Evolutionary conservation across 2,797 vertebrate species (phyloP).

Genomic region (Myripristis jacobus): DNA sequence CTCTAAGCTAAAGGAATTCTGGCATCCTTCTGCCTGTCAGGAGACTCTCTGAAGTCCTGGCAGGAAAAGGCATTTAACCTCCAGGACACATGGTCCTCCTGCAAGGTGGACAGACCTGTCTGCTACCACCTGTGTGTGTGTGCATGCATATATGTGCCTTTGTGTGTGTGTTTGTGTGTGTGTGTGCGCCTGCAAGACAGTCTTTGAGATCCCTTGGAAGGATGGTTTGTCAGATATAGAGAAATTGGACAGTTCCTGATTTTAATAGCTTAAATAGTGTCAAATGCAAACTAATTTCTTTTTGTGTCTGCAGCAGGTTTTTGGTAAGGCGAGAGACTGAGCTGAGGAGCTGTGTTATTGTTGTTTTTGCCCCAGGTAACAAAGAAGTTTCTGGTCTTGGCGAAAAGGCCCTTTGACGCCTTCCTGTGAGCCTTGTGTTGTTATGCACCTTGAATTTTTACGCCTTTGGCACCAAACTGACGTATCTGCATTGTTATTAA

Average conservation of each 20-base stretch:
- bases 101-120: slow-evolving; percentile 65
- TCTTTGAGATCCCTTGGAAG: background rate
- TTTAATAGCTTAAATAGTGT: background rate
- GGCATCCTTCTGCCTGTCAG: background rate
- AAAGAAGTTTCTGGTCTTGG: background rate
- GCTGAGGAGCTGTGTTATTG: background rate
- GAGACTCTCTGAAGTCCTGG: slow-evolving; percentile 4
- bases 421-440: background rate
- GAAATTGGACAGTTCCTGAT: no score
- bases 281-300: background rate
- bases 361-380: background rate
- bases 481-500: background rate
- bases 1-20: background rate
- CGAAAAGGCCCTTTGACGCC: slow-evolving; percentile 21
- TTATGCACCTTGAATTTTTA: background rate
- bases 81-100: slow-evolving; percentile 16
- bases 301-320: background rate
- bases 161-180: slow-evolving; percentile 23
- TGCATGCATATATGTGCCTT: slow-evolving; percentile 8
- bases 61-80: slow-evolving; percentile 34
- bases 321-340: background rate
- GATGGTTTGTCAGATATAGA: background rate
- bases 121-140: slow-evolving; percentile 27
- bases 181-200: slow-evolving; percentile 4
- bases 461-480: background rate